Evolutionary conservation across 1,140 invertebrate species (phyloP), one percentile per base, ranked within the genome.

Genomic region (Heterodera carotae): DNA sequence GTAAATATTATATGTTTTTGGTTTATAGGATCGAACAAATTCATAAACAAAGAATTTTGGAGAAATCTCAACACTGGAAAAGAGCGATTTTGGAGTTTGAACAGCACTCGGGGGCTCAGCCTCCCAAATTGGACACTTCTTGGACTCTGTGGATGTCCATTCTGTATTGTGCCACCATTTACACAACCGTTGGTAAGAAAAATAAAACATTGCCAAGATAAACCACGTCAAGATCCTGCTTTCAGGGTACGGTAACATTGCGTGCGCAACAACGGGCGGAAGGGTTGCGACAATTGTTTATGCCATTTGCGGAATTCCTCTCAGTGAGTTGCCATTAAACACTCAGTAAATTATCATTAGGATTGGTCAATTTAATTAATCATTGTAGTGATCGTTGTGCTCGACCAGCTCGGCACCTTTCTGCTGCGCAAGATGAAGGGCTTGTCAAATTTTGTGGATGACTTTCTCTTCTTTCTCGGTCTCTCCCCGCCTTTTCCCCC

Each of bases 271-370:
- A 0, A 91, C 92, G 81, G 92, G 92, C 87, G 95, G 95, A 27
- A 95, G 96, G 89, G 92, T 97, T 76, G 93, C 94, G 36, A 97
- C 95, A 22, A 96, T 97, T 84, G 93, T 96, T 86, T 97, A 97
- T 89, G 95, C 95, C 53, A 94, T 97, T 84, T 89, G 96, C 79
- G 95, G 95, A 27, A 97, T 97, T 81, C 94, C 95, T 0, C 89
- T 97, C 71, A 80, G 62, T 36, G 12, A 25, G 29, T 67, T 78
- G n/a, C n/a, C n/a, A n/a, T n/a, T n/a, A n/a, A n/a, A n/a, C n/a
- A n/a, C n/a, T n/a, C n/a, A n/a, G 62, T 25, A n/a, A 3, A 66
- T 25, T 75, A 15, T 29, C 18, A 10, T 6, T 29, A 3, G 8
- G 15, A 59, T 72, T 18, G 60, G 22, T n/a, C 6, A 71, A 71